These are phyloP conservation scores for Patella depressa DNA, from an alignment of 2,888 invertebrate genomes.

Conservation along the genomic window DNA sequence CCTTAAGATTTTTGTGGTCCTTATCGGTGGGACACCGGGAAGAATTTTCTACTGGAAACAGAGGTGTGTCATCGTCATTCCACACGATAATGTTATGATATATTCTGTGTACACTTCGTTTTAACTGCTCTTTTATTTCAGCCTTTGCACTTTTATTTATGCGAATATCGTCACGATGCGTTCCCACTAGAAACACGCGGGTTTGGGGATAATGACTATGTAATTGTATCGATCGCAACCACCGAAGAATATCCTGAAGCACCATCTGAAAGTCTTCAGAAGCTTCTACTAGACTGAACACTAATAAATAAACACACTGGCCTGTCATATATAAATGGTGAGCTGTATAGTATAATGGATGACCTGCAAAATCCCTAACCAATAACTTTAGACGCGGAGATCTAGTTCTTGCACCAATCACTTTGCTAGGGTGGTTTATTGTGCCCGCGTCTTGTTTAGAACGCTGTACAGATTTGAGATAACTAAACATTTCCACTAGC, in stretches of 20 bases:
- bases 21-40: slow-evolving; percentile 32
- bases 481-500: slow-evolving; percentile 24
- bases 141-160: slow-evolving; percentile 27
- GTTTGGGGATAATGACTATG: slow-evolving; percentile 39
- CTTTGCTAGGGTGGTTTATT: slow-evolving; percentile 21
- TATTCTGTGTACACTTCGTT: slow-evolving; percentile 33
- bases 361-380: slow-evolving; percentile 46
- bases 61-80: slow-evolving; percentile 39
- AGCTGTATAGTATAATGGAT: slow-evolving; percentile 44
- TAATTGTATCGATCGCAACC: slow-evolving; percentile 45
- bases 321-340: slow-evolving; percentile 50
- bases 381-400: slow-evolving; percentile 39
- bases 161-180: slow-evolving; percentile 37
- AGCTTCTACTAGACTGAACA: slow-evolving; percentile 45
- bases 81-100: slow-evolving; percentile 46
- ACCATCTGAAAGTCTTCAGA: slow-evolving; percentile 31
- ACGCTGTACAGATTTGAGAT: neutral
- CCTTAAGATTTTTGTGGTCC: slow-evolving; percentile 35
- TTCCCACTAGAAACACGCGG: slow-evolving; percentile 43
- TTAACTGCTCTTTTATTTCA: slow-evolving; percentile 28
- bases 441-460: neutral
- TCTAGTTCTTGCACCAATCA: slow-evolving; percentile 20
- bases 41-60: slow-evolving; percentile 46
- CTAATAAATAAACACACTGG: slow-evolving; percentile 42
- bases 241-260: slow-evolving; percentile 35